Percentiles rank a stretch among this genome's conserved stretches.
phyloP scores from a whole-genome alignment of 2,888 invertebrate species.

The Chrysolina oricalcia region DNA sequence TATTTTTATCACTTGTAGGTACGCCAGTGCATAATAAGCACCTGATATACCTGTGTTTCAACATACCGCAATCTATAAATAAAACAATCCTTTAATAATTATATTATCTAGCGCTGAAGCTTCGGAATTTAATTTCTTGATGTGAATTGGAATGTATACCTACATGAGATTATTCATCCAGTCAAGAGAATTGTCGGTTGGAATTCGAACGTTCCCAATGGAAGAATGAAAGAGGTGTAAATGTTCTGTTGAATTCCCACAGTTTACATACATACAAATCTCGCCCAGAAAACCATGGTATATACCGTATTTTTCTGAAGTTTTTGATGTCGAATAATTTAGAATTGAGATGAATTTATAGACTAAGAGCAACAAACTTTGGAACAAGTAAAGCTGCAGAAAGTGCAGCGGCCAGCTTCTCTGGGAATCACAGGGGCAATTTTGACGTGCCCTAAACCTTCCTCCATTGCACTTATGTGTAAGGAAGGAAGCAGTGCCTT shows the following conservation, averaged over 20 bases:
- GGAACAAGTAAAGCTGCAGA: too few relatives aligned
- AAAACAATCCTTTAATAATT: conserved; percentile 59
- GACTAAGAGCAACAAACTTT: too few relatives aligned
- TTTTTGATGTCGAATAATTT: too few relatives aligned
- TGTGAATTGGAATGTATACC: conserved; percentile 14
- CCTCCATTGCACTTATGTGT: too few relatives aligned
- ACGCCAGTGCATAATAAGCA: conserved; percentile 47
- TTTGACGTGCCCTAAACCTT: too few relatives aligned
- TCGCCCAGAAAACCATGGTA: too few relatives aligned
- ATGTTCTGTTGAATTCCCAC: not conserved
- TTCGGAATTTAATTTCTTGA: conserved; percentile 43
- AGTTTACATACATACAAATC: too few relatives aligned
- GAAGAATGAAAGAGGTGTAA: not conserved
- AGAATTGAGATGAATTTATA: too few relatives aligned
- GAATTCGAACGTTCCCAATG: not conserved
- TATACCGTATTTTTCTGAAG: too few relatives aligned
- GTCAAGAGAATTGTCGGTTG: not conserved
- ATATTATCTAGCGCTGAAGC: conserved; percentile 54
- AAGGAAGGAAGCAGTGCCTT: too few relatives aligned
- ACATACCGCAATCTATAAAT: conserved; percentile 61
- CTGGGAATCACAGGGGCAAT: too few relatives aligned
- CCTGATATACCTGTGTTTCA: conserved; percentile 58
- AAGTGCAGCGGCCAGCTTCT: too few relatives aligned
- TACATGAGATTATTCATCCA: not conserved
- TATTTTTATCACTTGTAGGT: conserved; percentile 14